Conservation (phyloP, 2,113 vertebrate species). For the Datnioides undecimradiatus region DNA sequence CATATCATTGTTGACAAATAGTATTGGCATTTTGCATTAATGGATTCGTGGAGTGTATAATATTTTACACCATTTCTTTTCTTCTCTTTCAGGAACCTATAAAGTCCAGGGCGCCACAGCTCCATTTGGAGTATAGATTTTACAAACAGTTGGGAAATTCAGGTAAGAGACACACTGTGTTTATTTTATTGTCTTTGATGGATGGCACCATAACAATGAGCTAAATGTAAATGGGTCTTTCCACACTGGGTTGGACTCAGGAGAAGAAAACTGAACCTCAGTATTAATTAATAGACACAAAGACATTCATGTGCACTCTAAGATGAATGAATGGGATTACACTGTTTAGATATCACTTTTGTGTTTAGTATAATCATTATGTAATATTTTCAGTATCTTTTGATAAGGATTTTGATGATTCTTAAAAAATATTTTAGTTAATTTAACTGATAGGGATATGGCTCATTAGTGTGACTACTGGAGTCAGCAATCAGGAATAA, state of each 20-base stretch:
- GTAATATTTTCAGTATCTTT: too few species aligned
- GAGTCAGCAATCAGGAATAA: background rate
- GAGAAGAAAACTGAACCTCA: background rate
- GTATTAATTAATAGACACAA: background rate
- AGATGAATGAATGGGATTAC: too few species aligned
- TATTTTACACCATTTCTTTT: slow-evolving; percentile 8
- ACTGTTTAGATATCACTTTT: background rate
- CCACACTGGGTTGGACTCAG: background rate
- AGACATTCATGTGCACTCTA: too few species aligned
- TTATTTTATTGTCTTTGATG: background rate
- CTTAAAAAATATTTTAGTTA: too few species aligned
- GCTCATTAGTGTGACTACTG: background rate
- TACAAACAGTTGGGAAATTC: slow-evolving; percentile 98
- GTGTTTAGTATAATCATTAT: background rate
- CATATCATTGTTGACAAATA: background rate
- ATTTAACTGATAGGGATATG: too few species aligned
- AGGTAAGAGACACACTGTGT: slow-evolving; percentile 82
- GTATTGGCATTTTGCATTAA: background rate
- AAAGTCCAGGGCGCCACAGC: slow-evolving; percentile 96
- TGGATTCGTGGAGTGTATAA: background rate
- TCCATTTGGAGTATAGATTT: slow-evolving; percentile 98
- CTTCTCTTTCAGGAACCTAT: slow-evolving; percentile 91
- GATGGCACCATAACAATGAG: background rate
- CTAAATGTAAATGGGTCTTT: background rate
- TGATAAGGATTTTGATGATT: too few species aligned